Evolutionary conservation across 1,140 invertebrate species (phyloP).

Genomic region (Euwallacea fornicatus): DNA sequence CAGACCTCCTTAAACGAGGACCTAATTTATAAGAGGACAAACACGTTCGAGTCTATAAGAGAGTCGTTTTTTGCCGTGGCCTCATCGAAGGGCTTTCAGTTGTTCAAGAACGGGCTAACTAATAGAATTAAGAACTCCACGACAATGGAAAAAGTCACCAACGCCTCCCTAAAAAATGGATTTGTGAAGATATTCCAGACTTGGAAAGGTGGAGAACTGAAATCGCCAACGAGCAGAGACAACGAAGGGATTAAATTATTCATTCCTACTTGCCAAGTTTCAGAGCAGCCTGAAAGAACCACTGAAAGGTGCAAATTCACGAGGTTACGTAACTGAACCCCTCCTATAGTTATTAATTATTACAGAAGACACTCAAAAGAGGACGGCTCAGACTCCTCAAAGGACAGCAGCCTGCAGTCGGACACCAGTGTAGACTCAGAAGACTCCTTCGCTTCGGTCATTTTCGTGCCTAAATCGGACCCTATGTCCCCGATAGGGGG

Average conservation of each 20-base stretch:
- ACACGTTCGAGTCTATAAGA: slow-evolving; percentile 70
- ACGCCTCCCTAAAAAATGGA: slow-evolving; percentile 55
- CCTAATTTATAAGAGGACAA: slow-evolving; percentile 71
- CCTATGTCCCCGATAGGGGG: slow-evolving; percentile 58
- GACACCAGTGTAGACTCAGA: slow-evolving; percentile 92
- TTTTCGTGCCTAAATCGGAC: slow-evolving; percentile 76
- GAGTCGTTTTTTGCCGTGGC: slow-evolving; percentile 72
- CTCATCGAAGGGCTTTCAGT: slow-evolving; percentile 77
- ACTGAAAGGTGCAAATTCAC: slow-evolving; percentile 27
- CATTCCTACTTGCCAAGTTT: slow-evolving; percentile 27
- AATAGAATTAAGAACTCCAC: slow-evolving; percentile 79
- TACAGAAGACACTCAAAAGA: slow-evolving; percentile 68
- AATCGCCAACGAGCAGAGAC: slow-evolving; percentile 46
- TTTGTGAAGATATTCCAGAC: slow-evolving; percentile 53
- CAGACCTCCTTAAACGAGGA: slow-evolving; percentile 87
- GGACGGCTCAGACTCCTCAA: slow-evolving; percentile 87
- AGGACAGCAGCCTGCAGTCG: slow-evolving; percentile 88
- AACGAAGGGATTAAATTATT: slow-evolving; percentile 42
- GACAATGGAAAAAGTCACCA: slow-evolving; percentile 77
- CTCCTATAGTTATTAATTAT: background rate
- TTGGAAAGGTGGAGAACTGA: slow-evolving; percentile 49
- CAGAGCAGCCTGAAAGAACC: slow-evolving; percentile 36
- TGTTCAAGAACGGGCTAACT: slow-evolving; percentile 74
- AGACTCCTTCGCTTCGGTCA: slow-evolving; percentile 89
- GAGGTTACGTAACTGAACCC: background rate